Conservation (phyloP, 2,888 invertebrate genomes). For the Rhopalosiphum nymphaeae region DNA sequence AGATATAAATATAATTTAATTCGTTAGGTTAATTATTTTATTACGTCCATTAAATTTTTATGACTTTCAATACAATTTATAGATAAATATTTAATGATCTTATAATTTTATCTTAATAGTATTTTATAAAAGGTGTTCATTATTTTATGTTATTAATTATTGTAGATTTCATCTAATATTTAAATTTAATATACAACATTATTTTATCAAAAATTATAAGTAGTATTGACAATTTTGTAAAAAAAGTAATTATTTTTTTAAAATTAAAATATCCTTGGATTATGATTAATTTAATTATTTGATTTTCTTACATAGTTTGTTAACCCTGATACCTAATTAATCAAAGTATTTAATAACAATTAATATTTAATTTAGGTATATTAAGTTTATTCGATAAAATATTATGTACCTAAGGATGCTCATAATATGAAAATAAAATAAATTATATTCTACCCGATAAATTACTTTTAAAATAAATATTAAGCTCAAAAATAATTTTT, state of each 20-base stretch:
- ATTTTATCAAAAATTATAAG: not conserved
- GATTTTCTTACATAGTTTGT: no score
- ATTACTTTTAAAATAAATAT: not conserved
- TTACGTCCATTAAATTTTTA: slow-evolving; percentile 18
- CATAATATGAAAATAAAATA: not conserved
- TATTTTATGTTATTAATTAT: not conserved
- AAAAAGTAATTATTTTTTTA: not conserved
- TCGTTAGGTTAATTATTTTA: slow-evolving; percentile 36
- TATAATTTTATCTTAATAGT: slow-evolving; percentile 44
- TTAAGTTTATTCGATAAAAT: not conserved
- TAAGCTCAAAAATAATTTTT: not conserved
- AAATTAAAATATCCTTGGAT: not conserved
- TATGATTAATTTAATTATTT: not conserved
- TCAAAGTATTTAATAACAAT: not conserved
- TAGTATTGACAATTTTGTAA: not conserved
- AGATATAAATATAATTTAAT: slow-evolving; percentile 37
- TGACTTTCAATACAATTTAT: slow-evolving; percentile 13
- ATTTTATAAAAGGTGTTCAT: slow-evolving; percentile 7
- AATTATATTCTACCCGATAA: not conserved
- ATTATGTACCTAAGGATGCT: not conserved
- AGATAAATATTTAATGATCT: slow-evolving; percentile 32
- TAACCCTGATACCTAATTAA: not conserved
- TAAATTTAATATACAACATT: not conserved
- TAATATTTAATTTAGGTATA: not conserved
- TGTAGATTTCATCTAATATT: slow-evolving; percentile 1